A percentile compares a stretch with the other conserved stretches of the same genome.
Evolutionary conservation across 1,140 invertebrate species (phyloP).

Genomic region (Microplitis mediator): DNA sequence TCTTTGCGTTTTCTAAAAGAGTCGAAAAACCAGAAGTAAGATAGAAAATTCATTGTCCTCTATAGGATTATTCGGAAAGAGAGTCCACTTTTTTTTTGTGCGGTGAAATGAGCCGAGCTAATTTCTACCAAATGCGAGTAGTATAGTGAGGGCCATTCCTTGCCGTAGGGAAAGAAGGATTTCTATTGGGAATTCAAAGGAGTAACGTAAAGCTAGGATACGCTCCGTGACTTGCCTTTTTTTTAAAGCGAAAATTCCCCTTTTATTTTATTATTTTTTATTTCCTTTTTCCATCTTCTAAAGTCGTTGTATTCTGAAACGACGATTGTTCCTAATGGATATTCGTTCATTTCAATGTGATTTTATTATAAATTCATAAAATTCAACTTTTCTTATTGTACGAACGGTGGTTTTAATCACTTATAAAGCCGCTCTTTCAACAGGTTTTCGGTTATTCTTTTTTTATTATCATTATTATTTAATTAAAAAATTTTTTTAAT

Average conservation of each 20-base stretch:
- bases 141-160: neutral
- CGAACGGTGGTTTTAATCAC: neutral
- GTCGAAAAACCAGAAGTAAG: conserved; percentile 9
- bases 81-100: conserved; percentile 14
- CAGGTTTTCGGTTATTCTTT: too few relatives aligned
- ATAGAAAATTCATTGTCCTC: conserved; percentile 49
- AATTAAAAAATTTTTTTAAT: neutral
- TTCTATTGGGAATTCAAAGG: conserved; percentile 15
- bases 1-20: conserved; percentile 34
- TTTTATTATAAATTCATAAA: neutral
- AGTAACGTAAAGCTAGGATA: conserved; percentile 4
- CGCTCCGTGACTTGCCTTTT: conserved; percentile 6
- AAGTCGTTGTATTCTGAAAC: too few relatives aligned
- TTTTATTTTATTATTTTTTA: neutral
- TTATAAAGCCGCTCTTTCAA: too few relatives aligned
- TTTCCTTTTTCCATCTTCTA: neutral
- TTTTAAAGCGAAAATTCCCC: neutral
- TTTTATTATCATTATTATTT: too few relatives aligned
- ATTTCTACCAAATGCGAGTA: conserved; percentile 39
- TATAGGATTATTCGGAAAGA: neutral
- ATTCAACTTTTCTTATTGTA: neutral
- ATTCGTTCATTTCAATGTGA: too few relatives aligned
- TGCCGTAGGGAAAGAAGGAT: conserved; percentile 5
- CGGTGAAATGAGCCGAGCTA: conserved; percentile 55
- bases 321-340: too few relatives aligned